phyloP scores from a whole-genome alignment of 2,888 invertebrate genomes.

The Hirtodrosophila alboralis region DNA sequence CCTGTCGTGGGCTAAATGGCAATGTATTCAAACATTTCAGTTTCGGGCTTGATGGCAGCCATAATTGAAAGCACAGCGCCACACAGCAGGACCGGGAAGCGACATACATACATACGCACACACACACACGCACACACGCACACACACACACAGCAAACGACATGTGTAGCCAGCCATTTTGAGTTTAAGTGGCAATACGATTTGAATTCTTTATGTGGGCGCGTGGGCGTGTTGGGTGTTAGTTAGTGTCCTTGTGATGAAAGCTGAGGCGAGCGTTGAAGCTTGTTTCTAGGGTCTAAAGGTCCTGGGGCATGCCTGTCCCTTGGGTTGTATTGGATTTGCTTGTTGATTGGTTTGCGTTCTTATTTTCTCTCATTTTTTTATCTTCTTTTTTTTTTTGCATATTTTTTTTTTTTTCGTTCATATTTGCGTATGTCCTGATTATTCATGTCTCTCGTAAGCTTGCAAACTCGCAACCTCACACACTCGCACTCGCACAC shows the following conservation, averaged over 20 bases:
- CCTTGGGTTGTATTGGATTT: slow-evolving; percentile 69
- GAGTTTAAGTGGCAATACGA: slow-evolving; percentile 76
- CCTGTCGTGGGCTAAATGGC: slow-evolving; percentile 62
- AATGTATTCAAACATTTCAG: slow-evolving; percentile 76
- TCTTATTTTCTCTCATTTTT: slow-evolving; percentile 1
- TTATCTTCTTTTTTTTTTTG: slow-evolving; percentile 3
- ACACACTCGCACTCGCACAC: not conserved
- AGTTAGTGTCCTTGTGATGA: slow-evolving; percentile 52
- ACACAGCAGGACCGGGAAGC: slow-evolving; percentile 36
- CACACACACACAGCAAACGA: slow-evolving; percentile 31
- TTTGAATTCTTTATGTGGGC: slow-evolving; percentile 73
- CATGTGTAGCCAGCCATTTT: slow-evolving; percentile 71
- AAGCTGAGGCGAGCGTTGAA: not conserved
- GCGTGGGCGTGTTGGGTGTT: slow-evolving; percentile 34
- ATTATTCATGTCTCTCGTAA: slow-evolving; percentile 55
- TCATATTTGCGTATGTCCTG: slow-evolving; percentile 25
- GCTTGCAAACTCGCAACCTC: no score
- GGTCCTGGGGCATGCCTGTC: slow-evolving; percentile 28
- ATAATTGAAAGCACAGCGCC: slow-evolving; percentile 67
- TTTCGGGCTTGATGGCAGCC: slow-evolving; percentile 69
- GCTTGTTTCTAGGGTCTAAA: not conserved
- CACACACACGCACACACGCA: slow-evolving; percentile 15
- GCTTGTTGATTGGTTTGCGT: slow-evolving; percentile 74
- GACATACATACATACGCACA: slow-evolving; percentile 10
- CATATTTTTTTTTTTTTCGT: slow-evolving; percentile 3